Evolutionary conservation across 1,140 invertebrate species (phyloP), one percentile per base, ranked within the genome.

Genomic region (Oryctes rhinoceros): DNA sequence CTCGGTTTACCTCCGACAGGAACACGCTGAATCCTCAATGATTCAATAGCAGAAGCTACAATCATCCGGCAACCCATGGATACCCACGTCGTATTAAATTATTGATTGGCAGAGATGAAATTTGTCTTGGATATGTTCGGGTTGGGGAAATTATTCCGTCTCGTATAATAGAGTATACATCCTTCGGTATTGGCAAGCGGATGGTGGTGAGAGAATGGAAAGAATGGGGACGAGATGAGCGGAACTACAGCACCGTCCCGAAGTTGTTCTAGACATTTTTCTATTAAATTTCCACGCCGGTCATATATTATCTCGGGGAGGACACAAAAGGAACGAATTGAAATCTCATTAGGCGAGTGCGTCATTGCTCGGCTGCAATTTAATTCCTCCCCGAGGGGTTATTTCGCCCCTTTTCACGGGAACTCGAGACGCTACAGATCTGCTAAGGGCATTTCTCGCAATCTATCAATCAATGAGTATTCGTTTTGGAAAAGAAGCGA

Each of bases 281-380:
- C 76, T 77, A 80, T 81, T 78, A 80, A 81, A 79, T 81, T 78
- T 65, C 59, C 49, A 37, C 35, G 75, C 53, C 77, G 49, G 75
- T 77, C 81, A 80, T 81, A 81, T 79, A 81, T 81, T 81, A 80
- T 71, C 37, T 79, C 39, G 65, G 65, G 65, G n/a, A 24, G n/a
- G 20, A 44, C 75, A 79, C 37, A 78, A 67, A 80, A 81, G 78
- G 78, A 79, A 82, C 78, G 81, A 82, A 82, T 82, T 79, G 81
- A 82, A 82, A 82, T 82, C 81, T 82, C 81, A 80, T 82, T 80
- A 82, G 77, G 30, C 44, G 79, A 79, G 74, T 80, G 79, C 76
- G 79, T 80, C 79, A 80, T 76, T 79, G 75, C 79, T 44, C 44
- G 71, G 71, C 65, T 77, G 35, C 48, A 37, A 18, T 76, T 15